A percentile compares a stretch with the other conserved stretches of the same genome.
Evolutionary conservation across 2,113 vertebrate genomes (phyloP).

Genomic region (Clarias gariepinus): DNA sequence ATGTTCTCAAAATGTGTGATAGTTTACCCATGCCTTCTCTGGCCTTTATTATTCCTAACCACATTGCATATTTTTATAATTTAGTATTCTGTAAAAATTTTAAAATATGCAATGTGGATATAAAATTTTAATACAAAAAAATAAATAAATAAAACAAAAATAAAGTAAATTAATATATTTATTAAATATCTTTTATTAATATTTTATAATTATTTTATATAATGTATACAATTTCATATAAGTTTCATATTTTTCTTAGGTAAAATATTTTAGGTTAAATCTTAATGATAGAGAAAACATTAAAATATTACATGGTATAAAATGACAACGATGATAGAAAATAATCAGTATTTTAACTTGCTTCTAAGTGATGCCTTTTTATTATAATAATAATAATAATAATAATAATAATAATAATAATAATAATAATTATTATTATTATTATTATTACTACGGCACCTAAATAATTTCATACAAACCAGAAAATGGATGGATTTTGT

Average conservation of each 20-base stretch:
- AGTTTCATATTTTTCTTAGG: not conserved
- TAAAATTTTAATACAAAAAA: too few relatives aligned
- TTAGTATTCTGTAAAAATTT: too few relatives aligned
- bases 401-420: not conserved
- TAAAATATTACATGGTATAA: not conserved
- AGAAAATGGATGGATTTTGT: not conserved
- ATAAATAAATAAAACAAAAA: too few relatives aligned
- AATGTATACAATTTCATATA: too few relatives aligned
- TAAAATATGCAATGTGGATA: too few relatives aligned
- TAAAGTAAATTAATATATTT: too few relatives aligned
- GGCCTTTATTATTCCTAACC: conserved; percentile 36
- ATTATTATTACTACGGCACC: not conserved
- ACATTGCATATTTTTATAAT: conserved; percentile 1
- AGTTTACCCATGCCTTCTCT: conserved; percentile 53
- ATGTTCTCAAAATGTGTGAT: conserved; percentile 65
- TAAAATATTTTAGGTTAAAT: conserved; percentile 11
- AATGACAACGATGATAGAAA: not conserved
- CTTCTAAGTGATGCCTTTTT: not conserved
- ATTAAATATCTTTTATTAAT: too few relatives aligned
- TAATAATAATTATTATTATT: not conserved
- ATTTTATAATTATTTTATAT: too few relatives aligned
- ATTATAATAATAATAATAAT: not conserved
- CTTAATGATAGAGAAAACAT: not conserved
- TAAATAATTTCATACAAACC: not conserved
- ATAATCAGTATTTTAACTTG: not conserved